Base-by-base conservation (phyloP, 2,797 vertebrate species). In the Poeciliopsis paucimaculata region DNA sequence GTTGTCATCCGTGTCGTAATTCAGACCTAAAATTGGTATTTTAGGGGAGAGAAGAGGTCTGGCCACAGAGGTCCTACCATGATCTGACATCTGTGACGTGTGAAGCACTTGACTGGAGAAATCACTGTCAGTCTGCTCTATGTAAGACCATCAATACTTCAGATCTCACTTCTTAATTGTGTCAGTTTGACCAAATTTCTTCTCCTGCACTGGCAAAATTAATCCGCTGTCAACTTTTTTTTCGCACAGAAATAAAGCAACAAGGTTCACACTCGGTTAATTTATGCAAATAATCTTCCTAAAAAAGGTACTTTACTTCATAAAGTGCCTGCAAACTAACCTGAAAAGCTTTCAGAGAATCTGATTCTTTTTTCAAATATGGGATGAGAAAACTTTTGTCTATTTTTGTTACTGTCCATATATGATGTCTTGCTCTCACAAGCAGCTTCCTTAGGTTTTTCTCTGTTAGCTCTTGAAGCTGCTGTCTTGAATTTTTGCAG, bases 1-100 rank as follows among this genome's bases (percentile, higher is more conserved):
- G 76, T 92, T 91, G 92, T 93, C 91, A 93, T 87, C 84, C 92
- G 68, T 92, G 91, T 92, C 88, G 80, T 90, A 88, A 93, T 94
- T 87, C 90, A 86, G 82, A 73, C 84, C 85, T 76, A 41, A 84
- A 80, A 64, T 31, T 49, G 55, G 60, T 53, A 11, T 72, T 86
- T 84, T 84, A 77, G 53, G 47, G 89, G 75, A 45, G 73, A 68
- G 71, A 78, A 13, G 36, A 41, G 55, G 47, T 49, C 51, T 26
- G 49, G 34, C n/a, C 41, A 20, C 23, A 7, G 60, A 55, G 62
- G 49, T 68, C 78, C 62, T 79, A 72, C 78, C 83, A 46, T 64
- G 79, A 83, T 81, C 81, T 83, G 87, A 88, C 85, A 78, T 85
- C 73, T 89, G 75, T 83, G 80, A 84, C 39, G 49, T 86, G 75